Conservation (phyloP, 2,113 vertebrate genomes). For the Gymnarchus niloticus region DNA sequence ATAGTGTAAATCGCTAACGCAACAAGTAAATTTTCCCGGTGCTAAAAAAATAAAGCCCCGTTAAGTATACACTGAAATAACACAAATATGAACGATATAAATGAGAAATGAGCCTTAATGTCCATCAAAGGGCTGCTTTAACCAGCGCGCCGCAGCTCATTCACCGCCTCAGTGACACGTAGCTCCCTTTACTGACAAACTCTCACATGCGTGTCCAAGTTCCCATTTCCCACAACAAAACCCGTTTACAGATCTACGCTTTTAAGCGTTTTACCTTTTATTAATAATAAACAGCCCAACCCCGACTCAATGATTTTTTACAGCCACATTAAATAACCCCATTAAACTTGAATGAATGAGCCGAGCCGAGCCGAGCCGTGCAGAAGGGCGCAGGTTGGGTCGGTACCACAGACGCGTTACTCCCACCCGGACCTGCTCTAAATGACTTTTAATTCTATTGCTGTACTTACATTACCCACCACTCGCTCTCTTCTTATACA, state of each 20-base stretch:
- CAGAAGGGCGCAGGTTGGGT: background rate
- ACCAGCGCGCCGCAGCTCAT: background rate
- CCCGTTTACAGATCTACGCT: background rate
- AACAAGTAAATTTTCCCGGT: background rate
- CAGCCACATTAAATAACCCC: too few species aligned
- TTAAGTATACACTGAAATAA: background rate
- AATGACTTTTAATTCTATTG: background rate
- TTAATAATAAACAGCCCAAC: background rate
- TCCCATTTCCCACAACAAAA: background rate
- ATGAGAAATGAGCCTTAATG: too few species aligned
- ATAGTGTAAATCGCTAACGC: background rate
- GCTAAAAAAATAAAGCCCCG: background rate
- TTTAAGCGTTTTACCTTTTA: background rate
- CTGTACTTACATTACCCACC: background rate
- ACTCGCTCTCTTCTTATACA: background rate
- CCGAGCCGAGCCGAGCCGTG: background rate
- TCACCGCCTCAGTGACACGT: background rate
- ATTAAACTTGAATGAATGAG: background rate
- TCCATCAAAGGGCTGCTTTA: too few species aligned
- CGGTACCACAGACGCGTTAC: too few species aligned
- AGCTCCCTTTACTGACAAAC: background rate
- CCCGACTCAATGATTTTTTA: background rate
- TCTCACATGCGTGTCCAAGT: background rate
- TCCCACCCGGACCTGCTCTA: too few species aligned
- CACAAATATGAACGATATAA: too few species aligned